Evolutionary conservation across 64 coral and sea anemone species (phyloP), one percentile per base, ranked within the genome.

Genomic region (Orbicella faveolata): DNA sequence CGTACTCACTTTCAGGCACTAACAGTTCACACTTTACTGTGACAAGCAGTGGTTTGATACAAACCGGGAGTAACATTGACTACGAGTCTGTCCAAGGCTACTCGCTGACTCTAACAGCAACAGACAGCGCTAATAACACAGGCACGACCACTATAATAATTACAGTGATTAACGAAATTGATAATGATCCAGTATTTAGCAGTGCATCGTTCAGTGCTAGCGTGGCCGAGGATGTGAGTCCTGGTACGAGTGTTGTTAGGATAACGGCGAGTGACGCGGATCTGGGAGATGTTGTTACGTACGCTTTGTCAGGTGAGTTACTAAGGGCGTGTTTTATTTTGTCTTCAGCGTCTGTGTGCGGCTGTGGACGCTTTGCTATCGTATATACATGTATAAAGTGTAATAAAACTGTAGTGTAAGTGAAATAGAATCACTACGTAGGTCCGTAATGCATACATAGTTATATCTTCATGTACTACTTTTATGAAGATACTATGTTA

Each of bases 131-230:
- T 1, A 74, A 74, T 21, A 87, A 92, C 37, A 87, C 81, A 52
- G 90, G 90, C 36, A 92, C 90, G 39, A 92, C 90, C 3, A 69
- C 41, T 20, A n/a, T 92, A 37, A 69, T 23, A 21, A 92, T 92
- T 33, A 57, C 55, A 15, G 82, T 92, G 5, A 68, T 87, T n/a
- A 92, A 92, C 63, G 83, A 55, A 20, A 75, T 78, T 51, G 90
- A 92, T 79, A 87, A 87, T 73, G 36, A 86, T 69, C 90, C 90
- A 6, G 82, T 92, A 18, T 78, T 92, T 25, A 72, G 53, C 52
- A 64, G 67, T 39, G 33, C 64, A 6, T 78, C 82, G 13, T 87
- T 87, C 75, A 87, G 41, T 72, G 90, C 34, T 11, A 79, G 21
- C 34, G 83, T 87, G 63, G 66, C 48, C 8, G 90, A 92, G 55